These are phyloP conservation scores for Accipiter cooperii DNA, from an alignment of 2,113 vertebrate genomes.

Conservation along the genomic window DNA sequence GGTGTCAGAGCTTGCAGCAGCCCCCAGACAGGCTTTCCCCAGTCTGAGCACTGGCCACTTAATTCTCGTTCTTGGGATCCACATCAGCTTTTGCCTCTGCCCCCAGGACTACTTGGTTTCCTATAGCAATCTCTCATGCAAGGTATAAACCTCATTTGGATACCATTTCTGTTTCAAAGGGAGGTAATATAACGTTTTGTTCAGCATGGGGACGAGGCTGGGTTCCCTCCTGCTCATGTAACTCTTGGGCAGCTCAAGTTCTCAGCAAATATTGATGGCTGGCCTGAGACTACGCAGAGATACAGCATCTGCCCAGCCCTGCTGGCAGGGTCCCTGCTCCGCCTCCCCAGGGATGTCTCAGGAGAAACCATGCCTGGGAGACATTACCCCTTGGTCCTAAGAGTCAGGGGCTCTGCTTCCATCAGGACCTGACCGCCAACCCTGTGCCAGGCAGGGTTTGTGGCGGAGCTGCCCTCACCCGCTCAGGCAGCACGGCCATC, in stretches of 20 bases:
- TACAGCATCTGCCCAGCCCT: neutral
- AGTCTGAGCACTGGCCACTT: neutral
- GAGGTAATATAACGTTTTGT: neutral
- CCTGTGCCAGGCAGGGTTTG: neutral
- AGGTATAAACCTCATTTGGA: neutral
- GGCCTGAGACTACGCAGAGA: neutral
- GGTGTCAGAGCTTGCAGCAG: neutral
- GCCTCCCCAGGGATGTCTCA: accelerated
- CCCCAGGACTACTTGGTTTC: neutral
- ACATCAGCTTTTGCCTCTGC: neutral
- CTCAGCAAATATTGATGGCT: neutral
- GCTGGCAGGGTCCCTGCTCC: accelerated
- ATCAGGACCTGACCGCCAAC: accelerated
- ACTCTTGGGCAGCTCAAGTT: neutral
- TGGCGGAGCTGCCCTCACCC: neutral
- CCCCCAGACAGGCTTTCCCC: neutral
- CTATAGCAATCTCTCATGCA: neutral
- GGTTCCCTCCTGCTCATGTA: neutral
- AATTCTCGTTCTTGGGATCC: neutral
- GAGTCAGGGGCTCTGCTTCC: neutral
- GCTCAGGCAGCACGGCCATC: neutral
- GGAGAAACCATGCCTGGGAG: neutral
- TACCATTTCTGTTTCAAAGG: accelerated
- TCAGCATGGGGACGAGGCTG: accelerated
- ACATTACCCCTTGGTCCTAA: neutral